Conservation (phyloP, 2,113 vertebrate genomes). For the Lagenorhynchus albirostris region DNA sequence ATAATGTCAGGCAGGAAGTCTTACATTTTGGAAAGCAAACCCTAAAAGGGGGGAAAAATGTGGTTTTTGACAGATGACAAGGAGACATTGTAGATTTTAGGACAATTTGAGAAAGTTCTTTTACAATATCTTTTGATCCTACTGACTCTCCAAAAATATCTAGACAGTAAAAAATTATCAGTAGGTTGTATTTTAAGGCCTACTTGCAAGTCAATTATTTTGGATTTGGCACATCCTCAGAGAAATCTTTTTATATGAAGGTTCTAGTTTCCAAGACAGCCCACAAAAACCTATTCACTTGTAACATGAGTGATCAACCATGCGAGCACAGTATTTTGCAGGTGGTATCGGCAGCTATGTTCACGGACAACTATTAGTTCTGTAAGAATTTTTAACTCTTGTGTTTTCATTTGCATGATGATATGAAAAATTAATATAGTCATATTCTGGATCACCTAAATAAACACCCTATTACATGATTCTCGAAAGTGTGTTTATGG, state of each 20-base stretch:
- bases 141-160: background rate
- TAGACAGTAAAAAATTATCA: background rate
- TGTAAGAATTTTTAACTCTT: slow-evolving; percentile 6
- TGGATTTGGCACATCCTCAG: background rate
- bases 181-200: background rate
- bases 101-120: background rate
- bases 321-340: background rate
- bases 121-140: background rate
- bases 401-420: background rate
- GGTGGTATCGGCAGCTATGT: background rate
- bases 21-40: background rate
- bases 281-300: background rate
- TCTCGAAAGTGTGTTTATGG: background rate
- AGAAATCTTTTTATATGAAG: background rate
- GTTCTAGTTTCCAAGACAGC: background rate
- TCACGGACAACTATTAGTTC: background rate
- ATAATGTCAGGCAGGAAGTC: background rate
- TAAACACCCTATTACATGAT: background rate
- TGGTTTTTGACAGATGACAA: background rate
- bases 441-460: background rate
- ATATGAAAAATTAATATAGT: background rate
- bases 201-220: background rate
- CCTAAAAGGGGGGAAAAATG: background rate
- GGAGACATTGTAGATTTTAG: background rate
- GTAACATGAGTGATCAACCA: background rate